A percentile compares a stretch with the other conserved stretches of the same genome.
These are phyloP conservation scores for Orussus abietinus DNA, from an alignment of 1,140 invertebrate genomes.

Conservation along the genomic window DNA sequence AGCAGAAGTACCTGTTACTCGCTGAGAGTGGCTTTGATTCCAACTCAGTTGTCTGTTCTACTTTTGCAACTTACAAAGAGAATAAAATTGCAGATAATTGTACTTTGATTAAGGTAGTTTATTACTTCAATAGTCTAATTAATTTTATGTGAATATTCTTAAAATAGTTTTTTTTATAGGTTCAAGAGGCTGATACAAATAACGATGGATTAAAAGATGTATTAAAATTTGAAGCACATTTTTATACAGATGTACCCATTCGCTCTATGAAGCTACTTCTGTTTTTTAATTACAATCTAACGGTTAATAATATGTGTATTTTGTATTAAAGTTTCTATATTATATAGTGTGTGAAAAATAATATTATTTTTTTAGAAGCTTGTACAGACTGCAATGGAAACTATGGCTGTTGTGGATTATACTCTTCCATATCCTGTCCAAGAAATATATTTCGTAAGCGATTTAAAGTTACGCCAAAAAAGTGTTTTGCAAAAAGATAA, in stretches of 20 bases:
- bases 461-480: conserved; percentile 56
- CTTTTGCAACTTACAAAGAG: conserved; percentile 42
- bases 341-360: conserved; percentile 1
- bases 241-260: conserved; percentile 49
- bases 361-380: conserved; percentile 32
- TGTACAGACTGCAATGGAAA: conserved; percentile 46
- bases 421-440: conserved; percentile 47
- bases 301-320: conserved; percentile 34
- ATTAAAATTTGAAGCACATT: conserved; percentile 51
- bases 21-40: conserved; percentile 30
- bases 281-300: conserved; percentile 58
- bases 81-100: conserved; percentile 45
- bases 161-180: conserved; percentile 38
- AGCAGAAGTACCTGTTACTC: conserved; percentile 45
- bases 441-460: conserved; percentile 51
- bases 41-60: conserved; percentile 42
- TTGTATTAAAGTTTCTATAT: not conserved
- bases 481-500: conserved; percentile 43
- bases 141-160: conserved; percentile 2
- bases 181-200: conserved; percentile 57
- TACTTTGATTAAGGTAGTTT: conserved; percentile 34
- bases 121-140: conserved; percentile 15
- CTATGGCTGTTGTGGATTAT: conserved; percentile 51
- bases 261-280: conserved; percentile 54
- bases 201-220: conserved; percentile 55